Percentiles rank a stretch among this genome's conserved stretches.
Evolutionary conservation across 1,140 invertebrate species (phyloP).

Genomic region (Nasonia giraulti): DNA sequence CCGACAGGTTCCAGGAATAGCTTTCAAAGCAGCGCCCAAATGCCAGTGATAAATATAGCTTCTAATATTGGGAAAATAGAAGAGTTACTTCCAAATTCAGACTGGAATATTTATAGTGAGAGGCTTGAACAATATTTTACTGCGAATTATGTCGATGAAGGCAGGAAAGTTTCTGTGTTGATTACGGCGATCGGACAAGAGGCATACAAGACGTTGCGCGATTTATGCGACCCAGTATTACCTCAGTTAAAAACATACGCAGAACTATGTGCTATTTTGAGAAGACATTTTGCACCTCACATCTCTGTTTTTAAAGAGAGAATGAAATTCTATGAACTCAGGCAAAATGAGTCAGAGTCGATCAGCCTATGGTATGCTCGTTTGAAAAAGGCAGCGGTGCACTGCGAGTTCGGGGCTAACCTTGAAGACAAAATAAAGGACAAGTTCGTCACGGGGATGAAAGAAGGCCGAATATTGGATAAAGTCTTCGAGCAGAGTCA

Average conservation of each 20-base stretch:
- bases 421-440: conserved; percentile 52
- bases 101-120: conserved; percentile 22
- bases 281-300: conserved; percentile 52
- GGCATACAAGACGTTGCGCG: conserved; percentile 49
- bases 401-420: conserved; percentile 54
- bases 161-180: conserved; percentile 50
- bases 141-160: conserved; percentile 49
- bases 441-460: conserved; percentile 55
- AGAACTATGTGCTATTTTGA: conserved; percentile 48
- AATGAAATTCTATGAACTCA: conserved; percentile 57
- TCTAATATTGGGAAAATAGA: too few species aligned
- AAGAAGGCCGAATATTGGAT: conserved; percentile 46
- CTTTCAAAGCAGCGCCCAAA: too few species aligned
- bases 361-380: conserved; percentile 54
- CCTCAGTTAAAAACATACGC: conserved; percentile 54
- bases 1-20: too few species aligned
- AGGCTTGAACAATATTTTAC: conserved; percentile 56
- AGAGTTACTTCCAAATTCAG: too few species aligned
- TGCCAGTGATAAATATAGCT: too few species aligned
- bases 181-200: conserved; percentile 50
- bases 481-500: conserved; percentile 50
- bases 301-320: conserved; percentile 52
- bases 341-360: conserved; percentile 41
- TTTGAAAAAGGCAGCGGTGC: conserved; percentile 51
- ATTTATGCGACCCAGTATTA: conserved; percentile 54